Evolutionary conservation across 1,140 invertebrate species (phyloP).

Genomic region (roundworm (Caenorhabditis elegans)): DNA sequence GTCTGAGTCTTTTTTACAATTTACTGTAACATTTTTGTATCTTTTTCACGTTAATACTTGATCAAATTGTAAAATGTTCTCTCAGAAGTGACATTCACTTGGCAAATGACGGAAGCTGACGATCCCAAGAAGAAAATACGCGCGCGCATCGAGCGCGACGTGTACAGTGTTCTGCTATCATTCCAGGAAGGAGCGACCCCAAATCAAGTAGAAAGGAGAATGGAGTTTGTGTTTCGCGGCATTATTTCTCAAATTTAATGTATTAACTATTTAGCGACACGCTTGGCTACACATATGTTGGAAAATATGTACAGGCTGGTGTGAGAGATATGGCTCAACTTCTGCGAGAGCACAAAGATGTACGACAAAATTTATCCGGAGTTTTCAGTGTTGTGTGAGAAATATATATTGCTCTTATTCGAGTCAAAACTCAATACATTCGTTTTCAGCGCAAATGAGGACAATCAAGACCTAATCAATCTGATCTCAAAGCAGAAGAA

Average conservation of each 20-base stretch:
- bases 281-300: background rate
- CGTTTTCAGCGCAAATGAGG: background rate
- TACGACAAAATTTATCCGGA: background rate
- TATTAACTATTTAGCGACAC: background rate
- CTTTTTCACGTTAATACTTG: too few species aligned
- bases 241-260: background rate
- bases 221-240: slow-evolving; percentile 12
- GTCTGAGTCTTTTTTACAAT: too few species aligned
- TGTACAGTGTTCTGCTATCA: background rate
- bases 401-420: background rate
- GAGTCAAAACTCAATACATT: too few species aligned
- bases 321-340: background rate
- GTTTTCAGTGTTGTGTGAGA: background rate
- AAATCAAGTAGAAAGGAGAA: background rate
- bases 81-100: background rate
- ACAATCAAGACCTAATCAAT: background rate
- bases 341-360: background rate
- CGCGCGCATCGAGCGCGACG: background rate
- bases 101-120: background rate
- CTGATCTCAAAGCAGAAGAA: background rate
- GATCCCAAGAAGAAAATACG: background rate
- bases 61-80: background rate
- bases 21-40: too few species aligned
- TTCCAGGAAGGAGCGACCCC: background rate
- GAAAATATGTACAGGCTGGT: background rate